phyloP scores from a whole-genome alignment of 1,140 invertebrate genomes.

The Lamellibrachia luymesi region DNA sequence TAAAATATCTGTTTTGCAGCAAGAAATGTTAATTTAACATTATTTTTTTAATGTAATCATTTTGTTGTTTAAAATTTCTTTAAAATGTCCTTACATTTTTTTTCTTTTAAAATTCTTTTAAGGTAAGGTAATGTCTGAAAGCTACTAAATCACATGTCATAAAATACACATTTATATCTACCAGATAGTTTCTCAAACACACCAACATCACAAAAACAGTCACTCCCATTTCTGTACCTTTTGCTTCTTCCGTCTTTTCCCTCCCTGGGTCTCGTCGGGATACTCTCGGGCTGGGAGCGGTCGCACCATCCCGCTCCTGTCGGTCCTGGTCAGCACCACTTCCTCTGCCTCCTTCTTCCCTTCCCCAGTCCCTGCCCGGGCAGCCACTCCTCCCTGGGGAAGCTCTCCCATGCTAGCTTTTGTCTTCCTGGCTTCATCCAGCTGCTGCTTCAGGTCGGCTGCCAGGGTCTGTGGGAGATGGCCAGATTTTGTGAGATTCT shows the following conservation, averaged over 20 bases:
- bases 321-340: constrained; percentile 72
- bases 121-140: neutral
- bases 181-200: neutral
- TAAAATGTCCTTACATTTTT: too few relatives aligned
- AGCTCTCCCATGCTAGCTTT: neutral
- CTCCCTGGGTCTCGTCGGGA: constrained; percentile 22
- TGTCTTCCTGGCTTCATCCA: neutral
- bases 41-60: too few relatives aligned
- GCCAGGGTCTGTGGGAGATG: neutral
- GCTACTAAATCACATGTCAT: constrained; percentile 10
- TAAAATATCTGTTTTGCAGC: too few relatives aligned
- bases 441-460: constrained; percentile 15
- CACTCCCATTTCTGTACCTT: constrained; percentile 32
- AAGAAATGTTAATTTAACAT: too few relatives aligned
- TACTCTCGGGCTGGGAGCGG: constrained; percentile 38
- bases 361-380: constrained; percentile 63
- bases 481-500: neutral
- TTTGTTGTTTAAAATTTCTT: too few relatives aligned
- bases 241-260: constrained; percentile 58
- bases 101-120: too few relatives aligned
- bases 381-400: neutral
- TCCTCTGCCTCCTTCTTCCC: constrained; percentile 33
- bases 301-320: constrained; percentile 63
- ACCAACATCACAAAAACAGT: neutral
- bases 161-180: neutral